Percentiles rank a stretch among this genome's conserved stretches.
These are phyloP conservation scores for Danio tinwini DNA, from an alignment of 2,797 vertebrate genomes.

Conservation along the genomic window DNA sequence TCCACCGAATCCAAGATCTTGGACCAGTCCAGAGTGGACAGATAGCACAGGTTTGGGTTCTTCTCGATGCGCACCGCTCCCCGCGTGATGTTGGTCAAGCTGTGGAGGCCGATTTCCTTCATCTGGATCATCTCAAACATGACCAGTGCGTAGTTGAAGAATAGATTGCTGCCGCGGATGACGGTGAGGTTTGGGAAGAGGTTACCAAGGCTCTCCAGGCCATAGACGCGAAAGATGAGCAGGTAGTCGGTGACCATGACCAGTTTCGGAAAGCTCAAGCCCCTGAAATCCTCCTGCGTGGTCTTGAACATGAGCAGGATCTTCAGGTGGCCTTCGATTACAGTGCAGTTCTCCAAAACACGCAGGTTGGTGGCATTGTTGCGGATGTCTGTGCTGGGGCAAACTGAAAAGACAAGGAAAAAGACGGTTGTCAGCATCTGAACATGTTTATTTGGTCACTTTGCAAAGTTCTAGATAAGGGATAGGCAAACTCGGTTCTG, in stretches of 20 bases:
- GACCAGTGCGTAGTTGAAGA: conserved; percentile 98
- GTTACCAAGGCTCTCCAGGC: conserved; percentile 89
- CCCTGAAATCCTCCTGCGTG: conserved; percentile 89
- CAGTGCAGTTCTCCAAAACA: conserved; percentile 90
- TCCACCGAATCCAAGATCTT: conserved; percentile 93
- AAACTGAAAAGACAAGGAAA: conserved; percentile 78
- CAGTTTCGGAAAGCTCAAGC: conserved; percentile 90
- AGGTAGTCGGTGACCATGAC: conserved; percentile 93
- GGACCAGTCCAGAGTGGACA: conserved; percentile 97
- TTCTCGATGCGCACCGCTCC: conserved; percentile 95
- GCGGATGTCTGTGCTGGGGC: conserved; percentile 92
- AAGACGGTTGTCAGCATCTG: not conserved
- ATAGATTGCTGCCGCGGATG: conserved; percentile 93
- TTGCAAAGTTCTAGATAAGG: no score
- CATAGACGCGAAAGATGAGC: conserved; percentile 93
- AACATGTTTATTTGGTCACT: no score
- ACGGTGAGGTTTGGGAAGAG: conserved; percentile 96
- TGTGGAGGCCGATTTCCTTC: conserved; percentile 92
- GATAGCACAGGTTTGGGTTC: conserved; percentile 94
- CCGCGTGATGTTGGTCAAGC: conserved; percentile 92
- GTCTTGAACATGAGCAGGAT: conserved; percentile 95
- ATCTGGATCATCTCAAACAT: conserved; percentile 98
- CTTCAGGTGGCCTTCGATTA: conserved; percentile 96
- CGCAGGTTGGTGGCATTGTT: conserved; percentile 90
- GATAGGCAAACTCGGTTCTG: no score